Base-by-base conservation (phyloP, 2,113 vertebrate species). In the Arizona elegans region DNA sequence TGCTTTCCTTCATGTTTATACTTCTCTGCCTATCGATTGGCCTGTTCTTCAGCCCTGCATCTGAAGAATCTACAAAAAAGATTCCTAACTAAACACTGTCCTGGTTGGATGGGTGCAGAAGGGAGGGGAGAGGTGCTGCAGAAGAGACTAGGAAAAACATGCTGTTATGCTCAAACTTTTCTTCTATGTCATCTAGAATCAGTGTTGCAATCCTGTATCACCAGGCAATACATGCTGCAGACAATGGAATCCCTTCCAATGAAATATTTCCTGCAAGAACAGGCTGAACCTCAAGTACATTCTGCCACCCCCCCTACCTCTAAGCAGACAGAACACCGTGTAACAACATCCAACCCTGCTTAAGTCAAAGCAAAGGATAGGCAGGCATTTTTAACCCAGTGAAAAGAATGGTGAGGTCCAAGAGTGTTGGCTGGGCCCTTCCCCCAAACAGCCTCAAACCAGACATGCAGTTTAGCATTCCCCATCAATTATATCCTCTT, bases 401-500 rank as follows among this genome's bases (percentile, higher is more conserved):
- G 52, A n/a, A 50, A 47, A 70, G 15, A 26, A n/a, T 3, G 55
- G 24, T 2, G 86, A 56, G 65, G 50, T 47, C 33, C 87, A 56
- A 1, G 81, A 65, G 58, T 12, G 53, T 54, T 12, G 8, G 5
- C 38, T 89, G 58, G 5, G 13, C 6, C 0, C 75, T 0, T 3
- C 75, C 54, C 52, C 95, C 92, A 86, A 54, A 0, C 13, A 26
- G 29, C 58, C 43, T 29, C 23, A 21, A 62, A 91, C 65, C 19
- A 93, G 94, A 95, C 54, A 52, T 54, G 86, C 0, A 0, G 89
- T 65, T 95, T 92, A 54, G 94, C 95, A 96, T 97, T 96, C 95
- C 95, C 96, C 92, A 70, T 94, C 97, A 96, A 96, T 97, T 94
- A 96, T 11, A 89, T 43, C 75, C 94, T 93, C 96, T 98, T 98